Evolutionary conservation across 2,113 vertebrate species (phyloP), one percentile per base, ranked within the genome.

Genomic region (Rynchops niger): DNA sequence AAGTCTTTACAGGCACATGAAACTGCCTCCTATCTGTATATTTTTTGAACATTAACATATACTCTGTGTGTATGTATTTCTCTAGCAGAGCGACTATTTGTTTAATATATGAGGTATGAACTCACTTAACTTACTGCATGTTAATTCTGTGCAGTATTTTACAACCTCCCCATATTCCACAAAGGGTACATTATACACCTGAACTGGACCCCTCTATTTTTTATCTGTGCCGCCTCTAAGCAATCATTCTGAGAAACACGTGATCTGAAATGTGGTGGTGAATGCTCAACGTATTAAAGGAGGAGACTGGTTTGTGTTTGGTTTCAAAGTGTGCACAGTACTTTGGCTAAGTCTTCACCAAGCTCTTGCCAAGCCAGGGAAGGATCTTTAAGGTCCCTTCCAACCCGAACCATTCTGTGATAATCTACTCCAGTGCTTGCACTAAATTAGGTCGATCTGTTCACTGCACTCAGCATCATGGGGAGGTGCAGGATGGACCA

Each of bases 31-130:
- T 79, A 63, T 83, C 91, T 87, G 65, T 86, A 71, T 95, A 81
- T 93, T 95, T 93, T 88, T 78, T 40, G 36, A 88, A 62, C 34
- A 91, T 71, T 74, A 91, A 70, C 50, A 86, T 88, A 86, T 45
- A 92, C 34, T 80, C 36, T 84, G 32, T 78, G 25, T 82, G 42
- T 79, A 70, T 88, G 55, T 86, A 73, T 53, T 95, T 93, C 76
- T 95, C 29, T 88, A 73, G 67, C 61, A 91, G 42, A 88, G 29
- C 2, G 2, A 36, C 25, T 91, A 65, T 95, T 96, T 94, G 81
- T 93, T 81, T 93, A 88, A 73, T 52, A 50, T 11, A 45, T 56
- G 52, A 91, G 15, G 26, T 76, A 93, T 82, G 76, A 95, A 71
- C 34, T 70, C 34, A 45, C 18, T 83, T 73, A 65, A 69, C 42